Base-by-base conservation (phyloP, 2,113 vertebrate species). In the Oryzias javanicus region DNA sequence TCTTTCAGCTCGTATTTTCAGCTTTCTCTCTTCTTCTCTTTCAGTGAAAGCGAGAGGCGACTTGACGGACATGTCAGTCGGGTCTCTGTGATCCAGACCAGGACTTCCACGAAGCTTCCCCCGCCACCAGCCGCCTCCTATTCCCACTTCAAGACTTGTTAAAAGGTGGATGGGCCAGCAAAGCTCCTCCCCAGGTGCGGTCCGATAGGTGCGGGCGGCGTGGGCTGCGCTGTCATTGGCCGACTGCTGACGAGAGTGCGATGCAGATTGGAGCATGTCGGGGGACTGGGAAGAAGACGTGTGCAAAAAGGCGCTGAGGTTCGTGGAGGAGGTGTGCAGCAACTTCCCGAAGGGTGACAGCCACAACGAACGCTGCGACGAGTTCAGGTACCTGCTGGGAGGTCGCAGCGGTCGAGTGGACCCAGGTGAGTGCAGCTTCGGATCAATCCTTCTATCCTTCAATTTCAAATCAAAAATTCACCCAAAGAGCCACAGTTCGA, bases 221-320 rank as follows among this genome's bases (percentile, higher is more conserved):
- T 78, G 81, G 84, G 83, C 90, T 80, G 85, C 44, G 50, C 79
- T 82, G 64, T 80, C 80, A 87, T 86, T 85, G 84, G 89, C 79
- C 79, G 83, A 85, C 79, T 87, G 84, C 71, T 61, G 79, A 80
- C 80, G 73, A 81, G 87, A 91, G 91, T 91, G 91, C 89, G 49
- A 93, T 93, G 91, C 91, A 60, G 90, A 93, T 93, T 89, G 91
- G 91, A 91, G 86, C 91, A 96, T 96, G 94, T 96, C 94, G 55
- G 95, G 94, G 64, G 95, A 96, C 90, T 95, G 94, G 65, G 95
- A 96, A 86, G 95, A 96, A 87, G 94, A 95, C 73, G 74, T 95
- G 83, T 95, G 94, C 82, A 94, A 93, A 78, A 93, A 91, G 86
- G 94, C 93, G 14, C 88, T 95, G 83, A 84, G 90, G 83, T 60